These are phyloP conservation scores for Hyppa rectilinea DNA, from an alignment of 2,888 invertebrate species.

Conservation along the genomic window DNA sequence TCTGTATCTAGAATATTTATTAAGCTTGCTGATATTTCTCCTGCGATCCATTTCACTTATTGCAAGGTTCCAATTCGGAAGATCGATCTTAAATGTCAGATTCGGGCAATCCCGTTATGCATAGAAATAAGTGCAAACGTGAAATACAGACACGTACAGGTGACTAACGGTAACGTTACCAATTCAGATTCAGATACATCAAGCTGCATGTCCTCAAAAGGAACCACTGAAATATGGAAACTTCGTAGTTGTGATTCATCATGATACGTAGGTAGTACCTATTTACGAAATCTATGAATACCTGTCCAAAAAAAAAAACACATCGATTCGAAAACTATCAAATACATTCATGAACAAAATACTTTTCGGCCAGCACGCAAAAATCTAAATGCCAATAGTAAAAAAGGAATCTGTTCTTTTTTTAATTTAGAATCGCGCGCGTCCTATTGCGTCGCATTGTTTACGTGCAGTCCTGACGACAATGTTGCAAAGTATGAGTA, in stretches of 20 bases:
- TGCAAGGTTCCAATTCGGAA: constrained; percentile 16
- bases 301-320: constrained; percentile 1
- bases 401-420: constrained; percentile 1
- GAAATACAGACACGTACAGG: not conserved
- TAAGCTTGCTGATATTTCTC: not conserved
- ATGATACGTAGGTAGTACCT: not conserved
- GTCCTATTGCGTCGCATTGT: constrained; percentile 30
- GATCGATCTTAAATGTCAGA: not conserved
- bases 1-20: not conserved
- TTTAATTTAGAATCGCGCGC: not conserved
- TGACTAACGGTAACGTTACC: constrained; percentile 1
- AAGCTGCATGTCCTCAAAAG: constrained; percentile 2
- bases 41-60: constrained; percentile 4
- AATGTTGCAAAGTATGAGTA: constrained; percentile 29
- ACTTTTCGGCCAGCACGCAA: constrained; percentile 11
- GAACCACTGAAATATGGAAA: constrained; percentile 6
- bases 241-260: constrained; percentile 19
- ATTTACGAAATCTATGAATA: constrained; percentile 17
- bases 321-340: constrained; percentile 13
- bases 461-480: constrained; percentile 35
- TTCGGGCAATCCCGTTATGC: constrained; percentile 1
- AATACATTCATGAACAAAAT: constrained; percentile 3
- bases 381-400: constrained; percentile 28
- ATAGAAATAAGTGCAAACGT: constrained; percentile 16
- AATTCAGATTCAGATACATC: constrained; percentile 31